Evolutionary conservation across 2,888 invertebrate genomes (phyloP).

Genomic region (Amblyjoppa proteus): DNA sequence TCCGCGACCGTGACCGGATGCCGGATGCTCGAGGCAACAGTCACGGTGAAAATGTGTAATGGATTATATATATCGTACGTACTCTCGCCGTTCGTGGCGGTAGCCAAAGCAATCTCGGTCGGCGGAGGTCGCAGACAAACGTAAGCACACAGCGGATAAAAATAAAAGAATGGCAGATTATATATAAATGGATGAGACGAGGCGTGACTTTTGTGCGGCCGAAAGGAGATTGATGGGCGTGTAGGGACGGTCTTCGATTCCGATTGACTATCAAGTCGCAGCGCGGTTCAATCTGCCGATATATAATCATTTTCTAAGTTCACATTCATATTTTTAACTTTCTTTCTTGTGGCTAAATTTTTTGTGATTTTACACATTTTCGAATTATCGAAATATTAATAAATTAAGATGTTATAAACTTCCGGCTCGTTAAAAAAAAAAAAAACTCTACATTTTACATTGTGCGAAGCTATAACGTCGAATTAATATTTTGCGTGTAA

Average conservation of each 20-base stretch:
- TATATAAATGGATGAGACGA: constrained; percentile 1
- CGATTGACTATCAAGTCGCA: constrained; percentile 1
- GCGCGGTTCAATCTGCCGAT: neutral
- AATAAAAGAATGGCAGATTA: constrained; percentile 22
- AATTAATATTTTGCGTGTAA: constrained; percentile 10
- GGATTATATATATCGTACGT: constrained; percentile 37
- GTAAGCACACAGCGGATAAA: neutral
- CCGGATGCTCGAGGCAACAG: constrained; percentile 75
- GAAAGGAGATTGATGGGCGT: constrained; percentile 2
- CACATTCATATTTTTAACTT: neutral
- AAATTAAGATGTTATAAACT: neutral
- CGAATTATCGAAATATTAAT: neutral
- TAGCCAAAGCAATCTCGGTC: constrained; percentile 8
- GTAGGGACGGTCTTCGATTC: constrained; percentile 5
- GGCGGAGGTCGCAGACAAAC: constrained; percentile 35
- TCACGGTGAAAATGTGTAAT: constrained; percentile 71
- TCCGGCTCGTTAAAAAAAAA: neutral
- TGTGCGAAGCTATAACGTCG: neutral
- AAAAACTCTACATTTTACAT: neutral
- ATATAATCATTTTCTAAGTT: neutral
- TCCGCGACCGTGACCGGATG: constrained; percentile 75
- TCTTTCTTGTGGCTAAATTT: neutral
- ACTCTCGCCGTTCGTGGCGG: neutral
- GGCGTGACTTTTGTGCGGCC: neutral
- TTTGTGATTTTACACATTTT: neutral